Percentiles rank a stretch among this genome's conserved stretches.
Evolutionary conservation across 1,140 invertebrate genomes (phyloP).

Genomic region (Drosophila trapezifrons): DNA sequence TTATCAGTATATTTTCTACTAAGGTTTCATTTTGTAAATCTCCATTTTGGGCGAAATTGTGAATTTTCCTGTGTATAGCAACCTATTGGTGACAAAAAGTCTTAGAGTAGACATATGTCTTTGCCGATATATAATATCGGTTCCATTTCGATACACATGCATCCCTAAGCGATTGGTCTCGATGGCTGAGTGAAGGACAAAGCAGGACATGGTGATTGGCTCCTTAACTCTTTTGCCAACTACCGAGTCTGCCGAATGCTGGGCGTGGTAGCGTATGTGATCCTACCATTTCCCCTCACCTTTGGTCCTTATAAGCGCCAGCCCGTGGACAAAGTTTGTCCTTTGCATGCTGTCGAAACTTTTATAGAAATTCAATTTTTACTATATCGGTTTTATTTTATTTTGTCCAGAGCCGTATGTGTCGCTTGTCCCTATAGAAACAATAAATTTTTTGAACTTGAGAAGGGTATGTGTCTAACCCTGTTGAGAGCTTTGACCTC

Average conservation of each 20-base stretch:
- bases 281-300: conserved; percentile 14
- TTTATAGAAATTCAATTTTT: conserved; percentile 80
- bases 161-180: conserved; percentile 8
- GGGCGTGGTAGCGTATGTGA: conserved; percentile 52
- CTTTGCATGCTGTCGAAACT: conserved; percentile 76
- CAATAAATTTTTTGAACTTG: conserved; percentile 67
- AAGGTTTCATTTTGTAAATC: too few species aligned
- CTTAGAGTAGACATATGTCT: neutral
- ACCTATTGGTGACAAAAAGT: too few species aligned
- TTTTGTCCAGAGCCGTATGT: conserved; percentile 51
- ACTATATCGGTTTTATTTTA: conserved; percentile 53
- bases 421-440: conserved; percentile 65
- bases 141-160: neutral
- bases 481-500: conserved; percentile 61
- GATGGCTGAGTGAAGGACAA: conserved; percentile 16
- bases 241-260: conserved; percentile 42
- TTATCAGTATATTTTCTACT: too few species aligned
- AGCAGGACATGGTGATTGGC: conserved; percentile 64
- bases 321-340: conserved; percentile 67
- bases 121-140: neutral
- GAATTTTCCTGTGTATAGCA: too few species aligned
- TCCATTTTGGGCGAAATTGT: too few species aligned
- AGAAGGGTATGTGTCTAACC: conserved; percentile 53
- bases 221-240: conserved; percentile 77
- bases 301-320: neutral